Base-by-base conservation (phyloP, 2,113 vertebrate genomes). In the Mionectes macconnelli region DNA sequence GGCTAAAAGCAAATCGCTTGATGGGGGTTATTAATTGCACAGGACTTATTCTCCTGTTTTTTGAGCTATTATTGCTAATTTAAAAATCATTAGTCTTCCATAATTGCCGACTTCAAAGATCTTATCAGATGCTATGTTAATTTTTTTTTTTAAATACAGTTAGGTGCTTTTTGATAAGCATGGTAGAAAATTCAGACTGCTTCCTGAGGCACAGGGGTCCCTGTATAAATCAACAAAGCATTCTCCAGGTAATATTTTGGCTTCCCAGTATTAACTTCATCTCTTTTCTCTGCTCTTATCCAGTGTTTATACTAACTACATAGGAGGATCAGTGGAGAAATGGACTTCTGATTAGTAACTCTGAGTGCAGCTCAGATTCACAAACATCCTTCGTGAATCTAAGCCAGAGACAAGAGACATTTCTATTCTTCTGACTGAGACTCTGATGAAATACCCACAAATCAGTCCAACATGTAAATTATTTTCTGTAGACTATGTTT, bases 321-420 rank as follows among this genome's bases (percentile, higher is more conserved):
- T 0, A 57, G 17, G 27, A 24, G 7, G 59, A 78, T 42, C 68
- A 44, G 35, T 17, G 28, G 17, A 83, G 30, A 93, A 84, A 67
- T 5, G 9, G 22, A 85, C 52, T 89, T 93, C 12, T 75, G 63
- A 92, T 33, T 5, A 55, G 42, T 22, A 93, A 57, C 28, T 55
- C 67, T 1, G 1, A 37, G 12, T 14, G 25, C n/a, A 88, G 31
- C 18, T 35, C 52, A 63, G 22, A 77, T 52, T 83, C 55, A 84
- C 0, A 0, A 64, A 40, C 2, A 0, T n/a, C 24, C 42, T 47
- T 87, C 59, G 40, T 47, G 67, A 70, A 22, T 64, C 33, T 28
- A 55, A 4, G 1, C 14, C 57, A 89, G n/a, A 84, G 15, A 89
- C 15, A 69, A 52, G 1, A 75, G 22, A 12, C 82, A 85, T 84